Percentiles rank a stretch among this genome's conserved stretches.
phyloP scores from a whole-genome alignment of 2,888 invertebrate genomes.

The Phengaris alcon region DNA sequence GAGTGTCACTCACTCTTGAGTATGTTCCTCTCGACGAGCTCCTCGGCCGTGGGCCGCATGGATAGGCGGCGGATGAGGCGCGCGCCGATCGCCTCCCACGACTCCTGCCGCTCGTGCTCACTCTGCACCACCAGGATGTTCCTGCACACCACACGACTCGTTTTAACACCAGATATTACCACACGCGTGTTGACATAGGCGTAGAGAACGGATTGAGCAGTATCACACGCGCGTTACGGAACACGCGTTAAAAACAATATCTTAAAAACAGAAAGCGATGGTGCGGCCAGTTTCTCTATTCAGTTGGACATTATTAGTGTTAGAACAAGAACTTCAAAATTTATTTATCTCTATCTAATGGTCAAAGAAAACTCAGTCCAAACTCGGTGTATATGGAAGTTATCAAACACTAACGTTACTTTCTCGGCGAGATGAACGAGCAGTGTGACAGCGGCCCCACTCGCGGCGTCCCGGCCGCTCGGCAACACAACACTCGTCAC shows the following conservation, averaged over 20 bases:
- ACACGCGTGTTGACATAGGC: not conserved
- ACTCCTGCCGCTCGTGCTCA: conserved; percentile 94
- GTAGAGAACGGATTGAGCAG: not conserved
- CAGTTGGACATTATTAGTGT: conserved; percentile 9
- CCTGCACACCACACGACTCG: conserved; percentile 60
- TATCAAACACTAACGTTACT: conserved; percentile 48
- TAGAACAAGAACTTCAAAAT: not conserved
- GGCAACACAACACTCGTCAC: conserved; percentile 60
- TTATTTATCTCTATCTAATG: not conserved
- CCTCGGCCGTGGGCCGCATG: conserved; percentile 98
- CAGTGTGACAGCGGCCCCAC: conserved; percentile 49
- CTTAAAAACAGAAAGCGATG: not conserved
- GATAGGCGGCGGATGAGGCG: conserved; percentile 96
- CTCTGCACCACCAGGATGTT: conserved; percentile 95
- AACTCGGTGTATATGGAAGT: not conserved
- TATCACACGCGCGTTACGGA: too few species aligned
- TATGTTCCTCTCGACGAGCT: conserved; percentile 98
- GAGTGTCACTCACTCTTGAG: conserved; percentile 89
- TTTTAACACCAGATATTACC: not conserved
- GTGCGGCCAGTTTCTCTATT: not conserved
- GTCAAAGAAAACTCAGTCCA: not conserved
- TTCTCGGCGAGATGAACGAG: conserved; percentile 42
- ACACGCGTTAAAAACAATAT: not conserved
- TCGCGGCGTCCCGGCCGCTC: conserved; percentile 49
- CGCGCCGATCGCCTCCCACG: conserved; percentile 96